Evolutionary conservation across 2,797 vertebrate genomes (phyloP).

Genomic region (Anguilla megastoma): DNA sequence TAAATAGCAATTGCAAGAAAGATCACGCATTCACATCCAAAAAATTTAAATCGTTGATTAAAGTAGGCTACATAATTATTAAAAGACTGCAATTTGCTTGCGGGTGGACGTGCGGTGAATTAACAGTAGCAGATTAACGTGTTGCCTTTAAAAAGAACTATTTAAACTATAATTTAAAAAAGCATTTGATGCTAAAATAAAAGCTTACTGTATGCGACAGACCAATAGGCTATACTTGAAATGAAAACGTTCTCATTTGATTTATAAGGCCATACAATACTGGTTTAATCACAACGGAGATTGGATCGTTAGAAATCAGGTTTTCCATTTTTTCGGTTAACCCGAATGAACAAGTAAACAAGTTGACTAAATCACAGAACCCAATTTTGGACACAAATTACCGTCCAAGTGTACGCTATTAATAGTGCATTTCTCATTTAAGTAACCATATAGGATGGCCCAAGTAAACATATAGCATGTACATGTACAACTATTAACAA

Average conservation of each 20-base stretch:
- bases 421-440: not conserved
- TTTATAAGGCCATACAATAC: not conserved
- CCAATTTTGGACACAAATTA: not conserved
- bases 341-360: not conserved
- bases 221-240: not conserved
- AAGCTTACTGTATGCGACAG: not conserved
- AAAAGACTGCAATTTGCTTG: not conserved
- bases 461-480: not conserved
- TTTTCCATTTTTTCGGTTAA: not conserved
- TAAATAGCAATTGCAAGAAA: not conserved
- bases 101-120: too few species aligned
- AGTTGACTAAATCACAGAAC: not conserved
- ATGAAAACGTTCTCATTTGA: not conserved
- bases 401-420: not conserved
- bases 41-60: not conserved
- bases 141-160: not conserved
- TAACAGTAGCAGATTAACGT: not conserved
- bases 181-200: too few species aligned
- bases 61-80: not conserved
- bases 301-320: too few species aligned
- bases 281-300: not conserved
- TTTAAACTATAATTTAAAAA: too few species aligned
- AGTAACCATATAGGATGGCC: not conserved
- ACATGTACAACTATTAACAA: not conserved
- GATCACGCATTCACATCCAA: not conserved